phyloP scores from a whole-genome alignment of 2,888 invertebrate species.

The Neria commutata region DNA sequence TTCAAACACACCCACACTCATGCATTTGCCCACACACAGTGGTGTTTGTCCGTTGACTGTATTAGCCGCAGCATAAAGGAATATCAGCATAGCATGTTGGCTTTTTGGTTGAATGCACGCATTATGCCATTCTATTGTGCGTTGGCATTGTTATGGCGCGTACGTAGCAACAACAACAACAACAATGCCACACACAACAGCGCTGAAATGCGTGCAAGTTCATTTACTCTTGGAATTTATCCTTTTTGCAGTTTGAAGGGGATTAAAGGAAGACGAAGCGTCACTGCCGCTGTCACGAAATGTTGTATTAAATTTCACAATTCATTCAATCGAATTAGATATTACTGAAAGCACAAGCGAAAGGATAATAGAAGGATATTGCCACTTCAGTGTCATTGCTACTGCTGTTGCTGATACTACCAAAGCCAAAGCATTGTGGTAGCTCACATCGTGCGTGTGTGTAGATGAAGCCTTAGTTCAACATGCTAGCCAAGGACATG shows the following conservation, averaged over 20 bases:
- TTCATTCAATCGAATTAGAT: conserved; percentile 11
- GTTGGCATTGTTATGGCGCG: conserved; percentile 16
- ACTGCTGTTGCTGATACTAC: too few species aligned
- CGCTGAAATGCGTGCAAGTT: conserved; percentile 16
- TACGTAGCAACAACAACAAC: conserved; percentile 21
- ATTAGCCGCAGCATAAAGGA: conserved; percentile 26
- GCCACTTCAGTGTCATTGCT: not conserved
- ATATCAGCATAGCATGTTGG: conserved; percentile 33
- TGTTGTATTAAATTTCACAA: conserved; percentile 9
- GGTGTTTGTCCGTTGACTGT: conserved; percentile 36
- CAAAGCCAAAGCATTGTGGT: too few species aligned
- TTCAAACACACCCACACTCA: not conserved
- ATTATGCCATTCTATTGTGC: conserved; percentile 29
- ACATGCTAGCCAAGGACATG: too few species aligned
- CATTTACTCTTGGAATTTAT: not conserved
- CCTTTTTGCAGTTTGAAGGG: too few species aligned
- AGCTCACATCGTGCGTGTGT: too few species aligned
- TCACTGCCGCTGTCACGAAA: not conserved
- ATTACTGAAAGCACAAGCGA: not conserved
- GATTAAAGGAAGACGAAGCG: too few species aligned
- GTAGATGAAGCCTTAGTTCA: too few species aligned
- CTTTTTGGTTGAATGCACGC: conserved; percentile 49
- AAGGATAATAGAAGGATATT: not conserved
- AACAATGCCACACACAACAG: conserved; percentile 40
- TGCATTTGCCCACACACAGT: conserved; percentile 15